A percentile compares a stretch with the other conserved stretches of the same genome.
These are phyloP conservation scores for Hippoglossus stenolepis DNA, from an alignment of 2,113 vertebrate genomes.

Conservation along the genomic window DNA sequence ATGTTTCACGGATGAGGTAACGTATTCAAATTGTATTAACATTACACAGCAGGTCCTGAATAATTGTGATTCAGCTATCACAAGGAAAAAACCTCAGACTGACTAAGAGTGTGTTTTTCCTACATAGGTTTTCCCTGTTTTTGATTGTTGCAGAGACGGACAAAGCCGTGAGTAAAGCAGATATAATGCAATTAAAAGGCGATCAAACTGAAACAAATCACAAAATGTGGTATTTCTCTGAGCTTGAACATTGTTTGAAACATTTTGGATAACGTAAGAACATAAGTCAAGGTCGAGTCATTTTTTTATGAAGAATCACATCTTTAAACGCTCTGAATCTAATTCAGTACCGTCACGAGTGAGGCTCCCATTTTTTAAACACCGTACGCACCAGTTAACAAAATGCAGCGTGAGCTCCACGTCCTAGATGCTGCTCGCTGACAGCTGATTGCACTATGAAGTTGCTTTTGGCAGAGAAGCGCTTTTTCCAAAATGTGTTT, in stretches of 20 bases:
- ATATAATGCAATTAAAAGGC: background rate
- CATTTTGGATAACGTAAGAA: background rate
- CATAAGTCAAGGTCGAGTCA: no score
- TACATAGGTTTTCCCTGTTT: background rate
- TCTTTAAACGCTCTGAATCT: background rate
- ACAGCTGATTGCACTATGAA: background rate
- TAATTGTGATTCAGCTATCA: no score
- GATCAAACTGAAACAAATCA: no score
- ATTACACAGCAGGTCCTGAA: no score
- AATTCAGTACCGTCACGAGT: conserved; percentile 3
- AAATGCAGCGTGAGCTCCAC: background rate
- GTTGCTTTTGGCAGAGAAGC: background rate
- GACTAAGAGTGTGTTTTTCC: no score
- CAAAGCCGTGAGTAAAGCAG: background rate
- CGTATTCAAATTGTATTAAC: no score
- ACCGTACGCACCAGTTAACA: background rate
- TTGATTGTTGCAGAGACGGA: background rate
- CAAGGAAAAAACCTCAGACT: no score
- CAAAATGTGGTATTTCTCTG: no score
- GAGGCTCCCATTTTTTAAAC: background rate
- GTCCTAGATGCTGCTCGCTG: background rate
- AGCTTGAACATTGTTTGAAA: no score
- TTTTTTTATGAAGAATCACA: background rate
- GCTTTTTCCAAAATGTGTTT: conserved; percentile 19
- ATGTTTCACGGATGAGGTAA: no score